Evolutionary conservation across 2,113 vertebrate genomes (phyloP).

Genomic region (Sphyrna mokarran): DNA sequence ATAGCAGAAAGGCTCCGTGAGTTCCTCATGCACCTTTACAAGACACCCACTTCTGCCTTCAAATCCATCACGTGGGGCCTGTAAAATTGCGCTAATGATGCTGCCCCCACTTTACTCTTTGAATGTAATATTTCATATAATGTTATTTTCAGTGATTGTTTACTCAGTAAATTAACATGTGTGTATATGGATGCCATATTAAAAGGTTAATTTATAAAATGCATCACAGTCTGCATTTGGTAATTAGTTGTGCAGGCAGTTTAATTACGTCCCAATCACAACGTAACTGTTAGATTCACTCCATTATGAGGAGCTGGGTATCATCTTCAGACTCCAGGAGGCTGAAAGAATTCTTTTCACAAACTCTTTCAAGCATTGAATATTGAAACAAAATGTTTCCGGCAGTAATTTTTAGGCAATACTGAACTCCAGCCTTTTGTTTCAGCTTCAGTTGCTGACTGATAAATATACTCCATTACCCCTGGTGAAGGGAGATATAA

Average conservation of each 20-base stretch:
- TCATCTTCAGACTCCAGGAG: neutral
- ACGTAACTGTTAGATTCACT: neutral
- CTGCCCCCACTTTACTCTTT: neutral
- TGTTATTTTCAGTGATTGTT: neutral
- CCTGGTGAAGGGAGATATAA: conserved; percentile 39
- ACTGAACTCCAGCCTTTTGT: conserved; percentile 36
- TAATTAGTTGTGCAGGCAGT: neutral
- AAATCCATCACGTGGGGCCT: too few relatives aligned
- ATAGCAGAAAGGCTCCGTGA: too few relatives aligned
- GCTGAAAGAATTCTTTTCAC: neutral
- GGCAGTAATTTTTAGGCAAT: conserved; percentile 1
- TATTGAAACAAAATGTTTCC: conserved; percentile 27
- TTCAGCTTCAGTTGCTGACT: conserved; percentile 41
- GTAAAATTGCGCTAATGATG: neutral
- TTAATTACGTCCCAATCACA: neutral
- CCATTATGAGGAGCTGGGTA: neutral
- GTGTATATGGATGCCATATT: neutral
- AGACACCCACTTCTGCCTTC: too few relatives aligned
- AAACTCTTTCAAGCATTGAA: neutral
- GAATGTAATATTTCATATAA: neutral
- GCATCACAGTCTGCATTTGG: neutral
- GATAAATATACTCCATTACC: conserved; percentile 41
- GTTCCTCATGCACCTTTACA: too few relatives aligned
- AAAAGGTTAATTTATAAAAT: neutral
- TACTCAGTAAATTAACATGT: neutral